Conservation (phyloP, 2,797 vertebrate genomes). For the Okamejei kenojei region DNA sequence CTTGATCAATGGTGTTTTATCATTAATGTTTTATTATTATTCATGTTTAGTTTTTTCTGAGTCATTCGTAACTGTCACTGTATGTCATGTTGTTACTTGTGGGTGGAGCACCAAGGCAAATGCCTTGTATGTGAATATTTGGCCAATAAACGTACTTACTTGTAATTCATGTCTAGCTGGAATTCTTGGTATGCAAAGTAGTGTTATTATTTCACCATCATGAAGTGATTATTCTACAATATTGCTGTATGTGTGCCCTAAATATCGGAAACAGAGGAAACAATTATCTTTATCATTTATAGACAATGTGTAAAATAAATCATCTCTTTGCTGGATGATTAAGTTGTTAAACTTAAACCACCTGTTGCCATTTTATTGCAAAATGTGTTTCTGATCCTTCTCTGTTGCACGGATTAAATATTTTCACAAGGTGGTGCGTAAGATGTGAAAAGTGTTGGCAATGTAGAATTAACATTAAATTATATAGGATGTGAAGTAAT, state of each 20-base stretch:
- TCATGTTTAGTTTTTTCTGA: too few relatives aligned
- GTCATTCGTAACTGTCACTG: too few relatives aligned
- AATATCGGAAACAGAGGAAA: neutral
- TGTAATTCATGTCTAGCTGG: neutral
- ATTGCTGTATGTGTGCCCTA: neutral
- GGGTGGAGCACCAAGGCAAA: too few relatives aligned
- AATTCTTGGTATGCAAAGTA: neutral
- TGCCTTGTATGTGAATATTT: too few relatives aligned
- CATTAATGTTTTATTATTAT: too few relatives aligned
- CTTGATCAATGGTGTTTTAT: too few relatives aligned
- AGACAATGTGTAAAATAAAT: neutral
- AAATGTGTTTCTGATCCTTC: neutral
- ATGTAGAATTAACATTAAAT: neutral
- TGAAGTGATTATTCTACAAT: neutral
- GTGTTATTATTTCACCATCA: neutral
- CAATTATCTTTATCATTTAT: neutral
- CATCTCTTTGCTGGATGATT: neutral
- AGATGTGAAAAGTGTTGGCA: neutral
- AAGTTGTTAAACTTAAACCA: neutral
- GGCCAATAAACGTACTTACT: too few relatives aligned
- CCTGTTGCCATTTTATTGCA: neutral
- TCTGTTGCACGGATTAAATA: neutral
- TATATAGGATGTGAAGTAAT: neutral
- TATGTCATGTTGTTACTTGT: too few relatives aligned
- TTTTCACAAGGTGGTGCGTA: neutral